phyloP scores from a whole-genome alignment of 2,888 invertebrate genomes.

The Junonia oenone region DNA sequence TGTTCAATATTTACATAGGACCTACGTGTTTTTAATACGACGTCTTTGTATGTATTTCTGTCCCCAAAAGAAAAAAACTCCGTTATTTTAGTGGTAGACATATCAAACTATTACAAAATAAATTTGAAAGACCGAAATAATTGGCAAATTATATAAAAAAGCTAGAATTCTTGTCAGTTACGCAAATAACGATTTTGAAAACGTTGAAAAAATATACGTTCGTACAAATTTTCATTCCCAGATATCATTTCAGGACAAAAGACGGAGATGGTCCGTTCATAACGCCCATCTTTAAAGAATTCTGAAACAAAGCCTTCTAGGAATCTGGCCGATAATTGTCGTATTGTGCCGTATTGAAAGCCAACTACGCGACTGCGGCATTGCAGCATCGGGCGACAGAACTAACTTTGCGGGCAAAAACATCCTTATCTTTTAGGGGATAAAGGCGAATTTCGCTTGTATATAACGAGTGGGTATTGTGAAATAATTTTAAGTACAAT shows the following conservation, averaged over 20 bases:
- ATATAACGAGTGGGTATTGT: too few relatives aligned
- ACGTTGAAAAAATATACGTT: background rate
- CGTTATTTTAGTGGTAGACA: too few relatives aligned
- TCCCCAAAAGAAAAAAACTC: too few relatives aligned
- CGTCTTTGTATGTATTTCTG: too few relatives aligned
- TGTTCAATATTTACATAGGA: too few relatives aligned
- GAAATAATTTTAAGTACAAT: slow-evolving; percentile 31
- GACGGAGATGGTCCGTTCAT: background rate
- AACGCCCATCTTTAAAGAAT: background rate
- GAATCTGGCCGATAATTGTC: slow-evolving; percentile 35
- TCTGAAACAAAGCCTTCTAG: slow-evolving; percentile 17
- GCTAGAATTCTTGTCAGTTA: background rate
- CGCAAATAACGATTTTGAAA: background rate
- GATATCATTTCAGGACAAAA: background rate
- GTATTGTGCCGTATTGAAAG: slow-evolving; percentile 40
- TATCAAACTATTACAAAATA: too few relatives aligned
- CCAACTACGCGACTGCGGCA: slow-evolving; percentile 32
- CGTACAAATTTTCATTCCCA: background rate
- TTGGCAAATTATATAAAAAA: too few relatives aligned
- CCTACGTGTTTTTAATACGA: too few relatives aligned
- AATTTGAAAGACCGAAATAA: too few relatives aligned
- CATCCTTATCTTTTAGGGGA: too few relatives aligned
- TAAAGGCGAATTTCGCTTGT: too few relatives aligned
- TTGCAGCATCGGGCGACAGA: slow-evolving; percentile 26
- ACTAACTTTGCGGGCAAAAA: slow-evolving; percentile 2